These are phyloP conservation scores for Rhombomys opimus DNA, from an alignment of 2,113 vertebrate species.

Conservation along the genomic window DNA sequence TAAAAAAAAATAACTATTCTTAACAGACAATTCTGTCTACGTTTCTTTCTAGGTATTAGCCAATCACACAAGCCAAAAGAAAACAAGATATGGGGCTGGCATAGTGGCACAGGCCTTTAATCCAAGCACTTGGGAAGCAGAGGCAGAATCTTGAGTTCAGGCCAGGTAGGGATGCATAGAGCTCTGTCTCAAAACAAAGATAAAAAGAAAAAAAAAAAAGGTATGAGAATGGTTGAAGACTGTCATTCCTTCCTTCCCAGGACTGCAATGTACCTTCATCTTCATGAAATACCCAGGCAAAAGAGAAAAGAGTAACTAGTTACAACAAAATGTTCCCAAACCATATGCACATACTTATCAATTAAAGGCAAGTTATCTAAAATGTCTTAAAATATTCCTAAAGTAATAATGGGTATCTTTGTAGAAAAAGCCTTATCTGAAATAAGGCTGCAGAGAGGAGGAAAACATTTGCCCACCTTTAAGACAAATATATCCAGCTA, in stretches of 20 bases:
- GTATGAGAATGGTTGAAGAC: background rate
- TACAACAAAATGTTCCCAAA: background rate
- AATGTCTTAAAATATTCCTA: slow-evolving; percentile 51
- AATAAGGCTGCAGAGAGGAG: background rate
- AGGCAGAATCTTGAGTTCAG: background rate
- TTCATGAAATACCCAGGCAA: background rate
- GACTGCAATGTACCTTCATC: background rate
- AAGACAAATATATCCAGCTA: slow-evolving; percentile 10
- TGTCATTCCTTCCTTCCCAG: background rate
- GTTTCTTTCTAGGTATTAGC: background rate
- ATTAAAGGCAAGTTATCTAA: slow-evolving; percentile 46
- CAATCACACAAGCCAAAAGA: slow-evolving; percentile 7
- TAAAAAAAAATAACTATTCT: background rate
- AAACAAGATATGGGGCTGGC: background rate
- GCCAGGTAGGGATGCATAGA: background rate
- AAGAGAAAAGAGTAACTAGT: background rate
- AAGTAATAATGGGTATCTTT: background rate
- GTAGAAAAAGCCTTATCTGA: background rate
- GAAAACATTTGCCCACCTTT: background rate
- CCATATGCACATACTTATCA: background rate
- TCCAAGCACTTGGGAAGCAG: background rate
- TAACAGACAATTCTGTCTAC: background rate
- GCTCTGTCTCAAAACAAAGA: background rate
- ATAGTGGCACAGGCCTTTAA: background rate
- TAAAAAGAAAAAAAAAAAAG: background rate